Percentiles rank a stretch among this genome's conserved stretches.
phyloP scores from a whole-genome alignment of 2,888 invertebrate species.

The Stictocephala bisonia region DNA sequence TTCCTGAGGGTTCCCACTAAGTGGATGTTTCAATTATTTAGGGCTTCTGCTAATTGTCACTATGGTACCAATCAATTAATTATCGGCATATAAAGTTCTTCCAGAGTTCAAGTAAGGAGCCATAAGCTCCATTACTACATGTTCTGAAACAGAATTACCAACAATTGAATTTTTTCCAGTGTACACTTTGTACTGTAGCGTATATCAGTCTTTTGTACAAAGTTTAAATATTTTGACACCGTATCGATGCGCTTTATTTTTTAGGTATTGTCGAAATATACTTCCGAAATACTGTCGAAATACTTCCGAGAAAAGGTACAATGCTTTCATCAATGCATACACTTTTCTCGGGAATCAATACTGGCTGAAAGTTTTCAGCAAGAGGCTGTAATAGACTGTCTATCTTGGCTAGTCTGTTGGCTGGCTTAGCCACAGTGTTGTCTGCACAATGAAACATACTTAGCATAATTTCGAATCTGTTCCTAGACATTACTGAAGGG shows the following conservation, averaged over 20 bases:
- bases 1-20: background rate
- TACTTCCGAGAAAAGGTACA: slow-evolving; percentile 8
- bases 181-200: slow-evolving; percentile 12
- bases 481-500: background rate
- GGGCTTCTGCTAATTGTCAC: too few species aligned
- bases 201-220: slow-evolving; percentile 8
- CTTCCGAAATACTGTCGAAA: too few species aligned
- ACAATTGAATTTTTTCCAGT: slow-evolving; percentile 13
- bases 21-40: background rate
- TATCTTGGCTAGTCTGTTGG: background rate
- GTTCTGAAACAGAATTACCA: background rate
- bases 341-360: slow-evolving; percentile 8
- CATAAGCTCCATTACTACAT: slow-evolving; percentile 14
- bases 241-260: slow-evolving; percentile 31
- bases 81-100: slow-evolving; percentile 15
- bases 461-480: background rate
- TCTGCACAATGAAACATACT: background rate
- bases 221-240: slow-evolving; percentile 22
- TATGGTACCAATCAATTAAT: too few species aligned
- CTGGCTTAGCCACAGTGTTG: background rate
- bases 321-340: slow-evolving; percentile 29
- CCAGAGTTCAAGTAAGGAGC: slow-evolving; percentile 24
- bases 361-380: slow-evolving; percentile 1
- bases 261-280: slow-evolving; percentile 27
- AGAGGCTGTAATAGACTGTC: too few species aligned